A percentile compares a stretch with the other conserved stretches of the same genome.
Conservation (phyloP, 2,797 vertebrate species). For the Chanos chanos region DNA sequence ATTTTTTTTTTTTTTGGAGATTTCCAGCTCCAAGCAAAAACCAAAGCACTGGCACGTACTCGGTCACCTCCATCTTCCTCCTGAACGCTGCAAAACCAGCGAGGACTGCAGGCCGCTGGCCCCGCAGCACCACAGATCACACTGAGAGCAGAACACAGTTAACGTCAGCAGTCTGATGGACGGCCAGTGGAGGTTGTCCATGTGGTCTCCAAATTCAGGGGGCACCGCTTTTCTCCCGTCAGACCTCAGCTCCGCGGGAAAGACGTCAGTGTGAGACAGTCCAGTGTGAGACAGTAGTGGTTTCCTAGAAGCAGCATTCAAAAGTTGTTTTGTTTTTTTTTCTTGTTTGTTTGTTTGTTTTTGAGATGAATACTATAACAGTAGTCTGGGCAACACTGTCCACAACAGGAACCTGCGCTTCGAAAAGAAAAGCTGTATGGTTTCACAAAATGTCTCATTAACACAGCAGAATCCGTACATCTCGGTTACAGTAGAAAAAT, state of each 20-base stretch:
- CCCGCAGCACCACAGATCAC: slow-evolving; percentile 18
- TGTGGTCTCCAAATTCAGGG: too few relatives aligned
- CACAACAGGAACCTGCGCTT: slow-evolving; percentile 29
- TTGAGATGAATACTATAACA: slow-evolving; percentile 4
- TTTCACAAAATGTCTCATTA: slow-evolving; percentile 11
- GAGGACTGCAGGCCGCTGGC: slow-evolving; percentile 33
- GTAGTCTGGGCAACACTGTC: slow-evolving; percentile 7
- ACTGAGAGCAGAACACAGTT: slow-evolving; percentile 1
- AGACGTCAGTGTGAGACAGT: slow-evolving; percentile 16
- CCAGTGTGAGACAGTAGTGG: slow-evolving; percentile 25
- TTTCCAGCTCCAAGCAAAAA: slow-evolving; percentile 10
- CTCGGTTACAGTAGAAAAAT: slow-evolving; percentile 60
- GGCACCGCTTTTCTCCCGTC: too few relatives aligned
- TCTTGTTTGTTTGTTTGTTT: too few relatives aligned
- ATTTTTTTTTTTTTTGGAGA: slow-evolving; percentile 2
- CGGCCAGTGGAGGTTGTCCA: too few relatives aligned
- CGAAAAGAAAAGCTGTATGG: slow-evolving; percentile 5
- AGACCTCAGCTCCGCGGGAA: too few relatives aligned
- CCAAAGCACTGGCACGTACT: not conserved
- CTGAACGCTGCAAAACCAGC: slow-evolving; percentile 28
- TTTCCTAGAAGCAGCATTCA: slow-evolving; percentile 22
- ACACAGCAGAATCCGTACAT: slow-evolving; percentile 25
- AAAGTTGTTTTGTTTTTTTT: too few relatives aligned
- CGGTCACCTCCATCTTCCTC: slow-evolving; percentile 8
- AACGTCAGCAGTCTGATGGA: too few relatives aligned